Evolutionary conservation across 2,888 invertebrate species (phyloP).

Genomic region (Charanyca ferruginea): DNA sequence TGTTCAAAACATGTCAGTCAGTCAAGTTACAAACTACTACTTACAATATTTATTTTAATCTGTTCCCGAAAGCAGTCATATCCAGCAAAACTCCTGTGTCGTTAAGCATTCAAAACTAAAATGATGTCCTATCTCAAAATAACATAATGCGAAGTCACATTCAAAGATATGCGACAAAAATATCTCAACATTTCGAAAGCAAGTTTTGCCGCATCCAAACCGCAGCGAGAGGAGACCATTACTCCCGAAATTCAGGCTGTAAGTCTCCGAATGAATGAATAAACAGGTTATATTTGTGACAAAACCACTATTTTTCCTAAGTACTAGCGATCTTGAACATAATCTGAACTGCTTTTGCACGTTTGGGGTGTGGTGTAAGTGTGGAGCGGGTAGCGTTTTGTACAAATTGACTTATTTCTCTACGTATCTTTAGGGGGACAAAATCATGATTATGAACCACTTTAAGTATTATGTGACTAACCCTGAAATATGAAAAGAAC

Average conservation of each 20-base stretch:
- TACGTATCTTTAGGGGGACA: too few relatives aligned
- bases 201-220: slow-evolving; percentile 33
- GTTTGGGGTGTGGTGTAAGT: slow-evolving; percentile 21
- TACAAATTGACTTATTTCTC: not conserved
- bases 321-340: slow-evolving; percentile 58
- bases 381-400: slow-evolving; percentile 11
- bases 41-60: too few relatives aligned
- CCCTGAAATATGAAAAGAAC: too few relatives aligned
- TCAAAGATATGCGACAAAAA: slow-evolving; percentile 27
- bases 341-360: slow-evolving; percentile 57
- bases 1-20: too few relatives aligned
- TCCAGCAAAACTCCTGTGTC: not conserved
- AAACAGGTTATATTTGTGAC: slow-evolving; percentile 59
- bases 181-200: slow-evolving; percentile 12
- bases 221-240: slow-evolving; percentile 17
- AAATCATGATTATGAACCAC: too few relatives aligned
- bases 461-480: too few relatives aligned
- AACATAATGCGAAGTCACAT: slow-evolving; percentile 14
- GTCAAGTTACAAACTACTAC: too few relatives aligned
- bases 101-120: not conserved
- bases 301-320: slow-evolving; percentile 58
- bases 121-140: not conserved
- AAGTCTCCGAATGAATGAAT: slow-evolving; percentile 52
- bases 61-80: too few relatives aligned
- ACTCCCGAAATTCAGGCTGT: slow-evolving; percentile 25